Evolutionary conservation across 2,888 invertebrate genomes (phyloP).

Genomic region (Cheilosia vulpina): DNA sequence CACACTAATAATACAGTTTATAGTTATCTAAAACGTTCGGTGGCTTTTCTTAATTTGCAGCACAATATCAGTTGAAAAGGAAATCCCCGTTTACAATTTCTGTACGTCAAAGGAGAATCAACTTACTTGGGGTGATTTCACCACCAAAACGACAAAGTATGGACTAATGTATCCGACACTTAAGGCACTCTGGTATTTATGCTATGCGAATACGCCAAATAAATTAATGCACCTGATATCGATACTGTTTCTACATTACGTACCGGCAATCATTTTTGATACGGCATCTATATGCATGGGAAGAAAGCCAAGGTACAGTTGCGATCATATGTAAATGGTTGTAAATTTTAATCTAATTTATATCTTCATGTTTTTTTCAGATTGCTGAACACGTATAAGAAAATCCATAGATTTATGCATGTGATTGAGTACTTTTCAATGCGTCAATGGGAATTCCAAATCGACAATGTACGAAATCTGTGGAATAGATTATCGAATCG

Average conservation of each 20-base stretch:
- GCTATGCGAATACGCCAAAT: conserved; percentile 86
- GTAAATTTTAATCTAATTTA: background rate
- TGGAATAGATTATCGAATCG: conserved; percentile 85
- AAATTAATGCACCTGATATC: conserved; percentile 85
- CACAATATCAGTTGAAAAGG: conserved; percentile 78
- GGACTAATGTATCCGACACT: conserved; percentile 86
- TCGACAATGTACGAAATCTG: conserved; percentile 86
- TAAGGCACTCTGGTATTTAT: conserved; percentile 88
- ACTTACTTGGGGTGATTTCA: conserved; percentile 90
- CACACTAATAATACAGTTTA: no score
- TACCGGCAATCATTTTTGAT: conserved; percentile 88
- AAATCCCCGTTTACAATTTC: conserved; percentile 92
- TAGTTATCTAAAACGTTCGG: background rate
- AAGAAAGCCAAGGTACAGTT: conserved; percentile 86
- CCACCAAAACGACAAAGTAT: conserved; percentile 85
- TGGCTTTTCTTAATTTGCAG: conserved; percentile 77
- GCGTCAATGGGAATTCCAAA: conserved; percentile 90
- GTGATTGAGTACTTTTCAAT: conserved; percentile 92
- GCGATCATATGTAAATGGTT: background rate
- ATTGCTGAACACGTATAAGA: conserved; percentile 89
- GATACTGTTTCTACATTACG: conserved; percentile 87
- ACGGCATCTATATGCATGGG: conserved; percentile 85
- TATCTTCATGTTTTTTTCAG: conserved; percentile 84
- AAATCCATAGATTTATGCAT: conserved; percentile 89
- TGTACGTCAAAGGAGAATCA: conserved; percentile 93